Conservation (phyloP, 2,113 vertebrate genomes). For the Sprattus sprattus region DNA sequence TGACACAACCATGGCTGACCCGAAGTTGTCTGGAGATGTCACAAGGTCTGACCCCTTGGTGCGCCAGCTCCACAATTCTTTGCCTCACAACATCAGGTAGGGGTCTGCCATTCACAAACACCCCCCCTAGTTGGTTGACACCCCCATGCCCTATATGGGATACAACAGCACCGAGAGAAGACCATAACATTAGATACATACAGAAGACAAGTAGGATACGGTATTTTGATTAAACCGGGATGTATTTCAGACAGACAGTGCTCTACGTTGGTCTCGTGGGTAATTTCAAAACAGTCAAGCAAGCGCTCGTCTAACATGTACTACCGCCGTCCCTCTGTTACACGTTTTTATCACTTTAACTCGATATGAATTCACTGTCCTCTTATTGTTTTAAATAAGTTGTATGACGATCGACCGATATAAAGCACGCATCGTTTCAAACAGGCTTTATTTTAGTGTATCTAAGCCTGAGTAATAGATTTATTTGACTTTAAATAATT, state of each 20-base stretch:
- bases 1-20: conserved; percentile 99
- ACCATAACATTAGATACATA: conserved; percentile 80
- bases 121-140: conserved; percentile 99
- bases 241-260: neutral
- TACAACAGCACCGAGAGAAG: conserved; percentile 70
- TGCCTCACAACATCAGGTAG: conserved; percentile 99
- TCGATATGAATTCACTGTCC: neutral
- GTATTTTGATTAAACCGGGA: neutral
- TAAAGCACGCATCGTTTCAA: no score
- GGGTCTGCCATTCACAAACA: conserved; percentile 99
- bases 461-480: neutral
- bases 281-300: neutral
- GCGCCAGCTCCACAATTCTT: conserved; percentile 97
- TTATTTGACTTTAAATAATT: neutral
- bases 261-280: neutral
- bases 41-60: conserved; percentile 97
- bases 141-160: conserved; percentile 96
- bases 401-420: neutral
- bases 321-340: neutral
- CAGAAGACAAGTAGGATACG: conserved; percentile 47
- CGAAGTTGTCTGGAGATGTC: conserved; percentile 98
- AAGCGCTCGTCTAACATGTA: neutral
- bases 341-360: neutral
- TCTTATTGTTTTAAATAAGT: neutral
- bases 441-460: neutral